Percentiles rank a stretch among this genome's conserved stretches.
phyloP scores from a whole-genome alignment of 2,888 invertebrate species.

The Tinea trinotella region DNA sequence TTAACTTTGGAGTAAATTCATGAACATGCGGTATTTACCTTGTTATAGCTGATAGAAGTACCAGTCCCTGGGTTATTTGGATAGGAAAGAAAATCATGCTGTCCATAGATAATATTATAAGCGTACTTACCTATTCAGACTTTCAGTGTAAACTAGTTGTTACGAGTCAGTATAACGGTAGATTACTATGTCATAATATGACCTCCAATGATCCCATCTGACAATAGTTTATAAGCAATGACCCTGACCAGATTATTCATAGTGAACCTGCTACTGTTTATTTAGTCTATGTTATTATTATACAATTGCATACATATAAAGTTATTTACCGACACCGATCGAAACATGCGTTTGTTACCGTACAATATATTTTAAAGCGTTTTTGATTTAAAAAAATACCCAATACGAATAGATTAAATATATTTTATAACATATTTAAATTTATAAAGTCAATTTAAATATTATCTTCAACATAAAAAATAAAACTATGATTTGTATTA shows the following conservation, averaged over 20 bases:
- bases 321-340: constrained; percentile 9
- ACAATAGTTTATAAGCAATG: constrained; percentile 38
- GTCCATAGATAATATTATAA: constrained; percentile 10
- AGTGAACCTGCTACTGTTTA: constrained; percentile 6
- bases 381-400: not conserved
- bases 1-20: constrained; percentile 61
- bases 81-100: constrained; percentile 21
- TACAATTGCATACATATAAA: not conserved
- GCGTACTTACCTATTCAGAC: constrained; percentile 45
- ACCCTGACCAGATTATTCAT: constrained; percentile 35
- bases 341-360: not conserved
- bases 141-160: constrained; percentile 16
- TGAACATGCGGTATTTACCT: constrained; percentile 20
- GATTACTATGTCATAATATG: constrained; percentile 43
- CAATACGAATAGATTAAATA: not conserved
- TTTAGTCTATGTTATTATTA: constrained; percentile 2
- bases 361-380: too few relatives aligned
- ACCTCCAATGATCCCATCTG: constrained; percentile 44
- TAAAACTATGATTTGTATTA: too few relatives aligned
- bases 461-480: too few relatives aligned
- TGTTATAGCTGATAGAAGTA: constrained; percentile 36
- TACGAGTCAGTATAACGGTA: constrained; percentile 34
- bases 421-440: not conserved
- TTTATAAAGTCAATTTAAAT: too few relatives aligned
- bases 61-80: constrained; percentile 51